A percentile compares a stretch with the other conserved stretches of the same genome.
Conservation (phyloP, 2,888 invertebrate species). For the Patella pellucida region DNA sequence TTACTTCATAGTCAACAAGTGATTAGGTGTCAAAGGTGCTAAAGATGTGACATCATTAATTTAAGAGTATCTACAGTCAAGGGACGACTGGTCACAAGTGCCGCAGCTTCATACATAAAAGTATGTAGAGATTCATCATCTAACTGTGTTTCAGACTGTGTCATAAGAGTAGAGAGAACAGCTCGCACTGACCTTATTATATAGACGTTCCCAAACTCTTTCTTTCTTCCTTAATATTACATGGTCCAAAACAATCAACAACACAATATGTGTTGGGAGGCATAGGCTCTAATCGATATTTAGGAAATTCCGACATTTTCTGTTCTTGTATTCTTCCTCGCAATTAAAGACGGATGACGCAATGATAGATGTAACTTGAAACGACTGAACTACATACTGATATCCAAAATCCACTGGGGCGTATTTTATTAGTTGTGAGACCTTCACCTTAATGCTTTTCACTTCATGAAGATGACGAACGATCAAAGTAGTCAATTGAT, state of each 20-base stretch:
- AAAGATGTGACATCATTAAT: neutral
- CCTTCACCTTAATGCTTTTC: conserved; percentile 4
- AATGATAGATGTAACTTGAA: no score
- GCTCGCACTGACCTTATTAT: conserved; percentile 41
- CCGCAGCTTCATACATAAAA: no score
- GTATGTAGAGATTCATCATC: no score
- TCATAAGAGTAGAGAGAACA: conserved; percentile 33
- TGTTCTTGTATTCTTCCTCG: conserved; percentile 13
- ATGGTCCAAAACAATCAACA: conserved; percentile 27
- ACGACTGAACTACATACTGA: no score
- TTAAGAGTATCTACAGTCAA: conserved; percentile 24
- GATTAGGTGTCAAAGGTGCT: conserved; percentile 33
- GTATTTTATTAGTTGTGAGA: no score
- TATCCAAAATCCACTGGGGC: no score
- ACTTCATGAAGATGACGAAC: no score
- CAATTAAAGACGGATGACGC: no score
- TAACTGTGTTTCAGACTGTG: conserved; percentile 21
- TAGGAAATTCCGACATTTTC: conserved; percentile 25
- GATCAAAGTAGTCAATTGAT: conserved; percentile 33
- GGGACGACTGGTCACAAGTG: conserved; percentile 35
- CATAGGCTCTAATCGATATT: conserved; percentile 8
- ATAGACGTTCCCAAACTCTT: conserved; percentile 51
- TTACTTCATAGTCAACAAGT: conserved; percentile 28
- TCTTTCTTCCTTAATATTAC: conserved; percentile 49
- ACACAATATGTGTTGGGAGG: conserved; percentile 23